Percentiles rank a stretch among this genome's conserved stretches.
These are phyloP conservation scores for Tachina grossa DNA, from an alignment of 2,888 invertebrate genomes.

Conservation along the genomic window DNA sequence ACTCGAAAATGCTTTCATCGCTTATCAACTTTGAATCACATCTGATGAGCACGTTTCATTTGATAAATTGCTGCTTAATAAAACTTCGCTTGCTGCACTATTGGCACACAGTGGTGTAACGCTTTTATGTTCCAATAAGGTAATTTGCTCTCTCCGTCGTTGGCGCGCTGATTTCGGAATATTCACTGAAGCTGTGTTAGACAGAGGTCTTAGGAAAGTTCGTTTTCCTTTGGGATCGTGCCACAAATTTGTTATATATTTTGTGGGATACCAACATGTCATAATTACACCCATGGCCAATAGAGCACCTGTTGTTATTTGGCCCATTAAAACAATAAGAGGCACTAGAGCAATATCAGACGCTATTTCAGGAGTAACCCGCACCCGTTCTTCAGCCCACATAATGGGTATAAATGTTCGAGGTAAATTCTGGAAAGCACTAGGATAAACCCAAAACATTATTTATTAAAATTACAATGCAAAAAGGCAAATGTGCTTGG, in stretches of 20 bases:
- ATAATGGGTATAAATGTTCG: slow-evolving; percentile 88
- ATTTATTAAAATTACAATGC: not conserved
- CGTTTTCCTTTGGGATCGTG: slow-evolving; percentile 78
- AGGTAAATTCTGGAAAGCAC: slow-evolving; percentile 75
- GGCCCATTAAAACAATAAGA: slow-evolving; percentile 84
- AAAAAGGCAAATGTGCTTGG: not conserved
- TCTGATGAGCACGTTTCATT: slow-evolving; percentile 67
- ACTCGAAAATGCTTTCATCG: not conserved
- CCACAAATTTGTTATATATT: slow-evolving; percentile 75
- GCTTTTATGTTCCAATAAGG: slow-evolving; percentile 75
- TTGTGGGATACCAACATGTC: slow-evolving; percentile 80
- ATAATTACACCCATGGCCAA: slow-evolving; percentile 82
- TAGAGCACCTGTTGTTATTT: slow-evolving; percentile 83
- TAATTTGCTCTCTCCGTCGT: slow-evolving; percentile 72
- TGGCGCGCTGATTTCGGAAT: slow-evolving; percentile 33
- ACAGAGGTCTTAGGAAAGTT: slow-evolving; percentile 74
- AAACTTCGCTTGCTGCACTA: slow-evolving; percentile 71
- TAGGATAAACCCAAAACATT: slow-evolving; percentile 49
- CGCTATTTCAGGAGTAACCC: slow-evolving; percentile 85
- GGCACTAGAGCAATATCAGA: slow-evolving; percentile 84
- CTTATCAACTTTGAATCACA: slow-evolving; percentile 75
- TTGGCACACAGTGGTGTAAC: slow-evolving; percentile 39
- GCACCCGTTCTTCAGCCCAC: slow-evolving; percentile 89
- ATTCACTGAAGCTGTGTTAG: slow-evolving; percentile 45
- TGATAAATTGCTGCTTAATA: slow-evolving; percentile 70